These are phyloP conservation scores for Holacanthus passer DNA, from an alignment of 2,113 vertebrate genomes.

Conservation along the genomic window DNA sequence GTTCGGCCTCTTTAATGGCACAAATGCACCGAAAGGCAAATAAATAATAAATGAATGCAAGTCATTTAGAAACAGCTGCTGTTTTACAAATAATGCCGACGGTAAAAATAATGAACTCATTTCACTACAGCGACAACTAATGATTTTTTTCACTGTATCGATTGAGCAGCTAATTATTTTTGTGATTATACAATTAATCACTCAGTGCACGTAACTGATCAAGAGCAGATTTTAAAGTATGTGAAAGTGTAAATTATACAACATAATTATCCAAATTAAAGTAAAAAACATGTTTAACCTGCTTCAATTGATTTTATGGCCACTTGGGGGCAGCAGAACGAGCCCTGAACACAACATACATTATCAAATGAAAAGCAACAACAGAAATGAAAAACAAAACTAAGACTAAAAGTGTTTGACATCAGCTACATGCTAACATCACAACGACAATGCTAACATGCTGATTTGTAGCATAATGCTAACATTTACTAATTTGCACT, in stretches of 20 bases:
- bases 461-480: neutral
- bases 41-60: neutral
- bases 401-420: too few relatives aligned
- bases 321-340: neutral
- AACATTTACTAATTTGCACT: neutral
- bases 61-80: neutral
- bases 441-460: neutral
- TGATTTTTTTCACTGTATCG: neutral
- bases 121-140: neutral
- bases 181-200: neutral
- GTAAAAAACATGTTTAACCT: neutral
- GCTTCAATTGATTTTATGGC: neutral
- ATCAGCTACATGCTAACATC: neutral
- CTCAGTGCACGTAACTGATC: too few relatives aligned
- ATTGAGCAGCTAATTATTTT: neutral
- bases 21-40: neutral
- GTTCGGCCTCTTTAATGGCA: neutral
- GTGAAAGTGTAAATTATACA: too few relatives aligned
- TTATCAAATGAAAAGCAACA: neutral
- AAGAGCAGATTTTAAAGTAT: too few relatives aligned
- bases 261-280: neutral
- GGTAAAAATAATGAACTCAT: neutral
- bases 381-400: too few relatives aligned
- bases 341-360: neutral
- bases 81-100: too few relatives aligned